Percentiles rank a stretch among this genome's conserved stretches.
These are phyloP conservation scores for Pseudomyrmex gracilis DNA, from an alignment of 1,140 invertebrate genomes.

Conservation along the genomic window DNA sequence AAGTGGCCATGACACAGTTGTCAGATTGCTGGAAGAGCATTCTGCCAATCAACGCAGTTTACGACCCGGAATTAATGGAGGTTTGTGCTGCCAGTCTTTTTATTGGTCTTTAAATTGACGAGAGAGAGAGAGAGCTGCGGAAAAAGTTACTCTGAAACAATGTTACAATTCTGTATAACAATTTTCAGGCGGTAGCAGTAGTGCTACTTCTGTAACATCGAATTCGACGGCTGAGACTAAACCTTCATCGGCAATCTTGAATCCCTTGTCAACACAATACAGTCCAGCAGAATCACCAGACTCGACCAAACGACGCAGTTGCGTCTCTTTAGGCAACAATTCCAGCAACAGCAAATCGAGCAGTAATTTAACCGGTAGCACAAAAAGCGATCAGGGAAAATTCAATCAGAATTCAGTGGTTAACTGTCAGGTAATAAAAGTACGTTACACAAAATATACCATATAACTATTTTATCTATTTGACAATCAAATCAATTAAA, in stretches of 20 bases:
- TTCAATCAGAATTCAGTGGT: slow-evolving; percentile 84
- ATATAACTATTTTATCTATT: no score
- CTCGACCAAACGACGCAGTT: slow-evolving; percentile 90
- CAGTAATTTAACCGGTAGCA: slow-evolving; percentile 89
- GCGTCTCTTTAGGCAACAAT: slow-evolving; percentile 90
- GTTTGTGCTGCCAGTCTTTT: slow-evolving; percentile 29
- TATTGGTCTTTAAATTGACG: slow-evolving; percentile 7
- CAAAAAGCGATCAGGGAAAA: slow-evolving; percentile 88
- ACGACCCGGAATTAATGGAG: slow-evolving; percentile 78
- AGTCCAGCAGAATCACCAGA: slow-evolving; percentile 88
- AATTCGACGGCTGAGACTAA: slow-evolving; percentile 90
- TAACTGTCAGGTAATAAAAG: slow-evolving; percentile 82
- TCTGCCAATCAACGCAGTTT: slow-evolving; percentile 83
- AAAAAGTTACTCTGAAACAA: no score
- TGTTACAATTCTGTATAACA: not conserved
- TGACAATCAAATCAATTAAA: not conserved
- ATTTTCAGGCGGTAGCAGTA: slow-evolving; percentile 85
- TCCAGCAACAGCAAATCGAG: slow-evolving; percentile 91
- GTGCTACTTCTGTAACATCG: slow-evolving; percentile 87
- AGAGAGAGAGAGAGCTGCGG: no score
- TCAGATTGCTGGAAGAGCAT: slow-evolving; percentile 88
- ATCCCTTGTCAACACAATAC: slow-evolving; percentile 84
- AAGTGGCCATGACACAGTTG: slow-evolving; percentile 91
- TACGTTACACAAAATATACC: slow-evolving; percentile 52
- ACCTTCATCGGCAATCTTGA: slow-evolving; percentile 88